Evolutionary conservation across 2,888 invertebrate species (phyloP).

Genomic region (Myopa testacea): DNA sequence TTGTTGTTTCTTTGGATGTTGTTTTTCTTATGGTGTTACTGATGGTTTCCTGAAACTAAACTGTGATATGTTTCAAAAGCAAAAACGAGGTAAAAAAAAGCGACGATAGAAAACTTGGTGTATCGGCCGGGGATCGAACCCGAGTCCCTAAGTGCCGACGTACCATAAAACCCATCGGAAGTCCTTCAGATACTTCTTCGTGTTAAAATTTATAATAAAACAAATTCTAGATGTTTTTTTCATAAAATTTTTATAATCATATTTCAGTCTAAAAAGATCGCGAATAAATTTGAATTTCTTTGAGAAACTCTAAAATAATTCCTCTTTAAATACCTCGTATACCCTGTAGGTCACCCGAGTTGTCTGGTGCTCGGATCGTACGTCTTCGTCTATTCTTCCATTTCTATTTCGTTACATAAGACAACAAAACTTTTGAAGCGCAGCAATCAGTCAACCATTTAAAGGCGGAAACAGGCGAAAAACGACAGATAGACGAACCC

Average conservation of each 20-base stretch:
- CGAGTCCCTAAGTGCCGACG: too few relatives aligned
- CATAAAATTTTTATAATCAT: too few relatives aligned
- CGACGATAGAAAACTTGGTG: constrained; percentile 37
- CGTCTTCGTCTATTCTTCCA: not conserved
- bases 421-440: not conserved
- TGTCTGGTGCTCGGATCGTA: not conserved
- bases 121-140: constrained; percentile 54
- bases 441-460: not conserved
- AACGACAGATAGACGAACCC: not conserved
- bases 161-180: too few relatives aligned
- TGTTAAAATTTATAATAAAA: too few relatives aligned
- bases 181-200: too few relatives aligned
- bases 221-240: too few relatives aligned
- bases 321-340: too few relatives aligned
- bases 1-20: not conserved
- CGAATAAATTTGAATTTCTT: too few relatives aligned
- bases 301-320: too few relatives aligned
- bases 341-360: constrained; percentile 48
- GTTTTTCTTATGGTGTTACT: not conserved
- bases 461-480: not conserved
- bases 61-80: not conserved
- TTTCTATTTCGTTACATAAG: not conserved
- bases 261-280: too few relatives aligned
- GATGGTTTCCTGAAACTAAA: too few relatives aligned
- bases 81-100: not conserved